Base-by-base conservation (phyloP, 2,888 invertebrate genomes). In the Reticulitermes lucifugus region DNA sequence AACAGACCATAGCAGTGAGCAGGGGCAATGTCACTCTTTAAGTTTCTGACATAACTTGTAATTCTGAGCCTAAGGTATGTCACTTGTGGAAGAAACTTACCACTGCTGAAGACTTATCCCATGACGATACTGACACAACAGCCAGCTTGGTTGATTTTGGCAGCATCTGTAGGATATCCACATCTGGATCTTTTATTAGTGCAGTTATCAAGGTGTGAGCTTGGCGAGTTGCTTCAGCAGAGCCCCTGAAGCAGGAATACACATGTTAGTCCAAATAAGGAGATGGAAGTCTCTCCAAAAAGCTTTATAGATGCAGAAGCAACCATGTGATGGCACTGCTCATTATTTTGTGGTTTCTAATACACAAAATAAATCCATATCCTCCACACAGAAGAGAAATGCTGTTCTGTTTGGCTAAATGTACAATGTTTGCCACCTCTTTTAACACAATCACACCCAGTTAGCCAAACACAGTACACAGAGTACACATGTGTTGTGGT, bases 101-200 rank as follows among this genome's bases (percentile, higher is more conserved):
- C 51, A 92, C 91, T 87, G 91, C 90, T 87, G 91, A 91, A 65
- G 93, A 91, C 90, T 94, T 93, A 88, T 94, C 93, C 93, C 93
- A 94, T 43, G 93, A 91, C 4, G 93, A 92, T 65, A 93, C 92
- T 83, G 93, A 79, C 55, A 88, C 91, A 60, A 93, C 91, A 65
- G 93, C 91, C 79, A 93, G 91, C 89, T 93, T 92, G 87, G 93
- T 93, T 85, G 93, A 92, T 89, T 95, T 94, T 84, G 97, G 96
- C 89, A 98, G 91, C 92, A 98, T 94, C 90, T 95, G 95, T 88
- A 95, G 92, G 88, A 98, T 96, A 90, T 98, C 98, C 4, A 96
- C 96, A 88, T 99, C 99, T 9, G 98, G 98, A 92, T 99, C 99
- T 91, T 97, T 97, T 89, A 99, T 97, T 89, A 99, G 93, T 18